Evolutionary conservation across 1,140 invertebrate species (phyloP), one percentile per base, ranked within the genome.

Genomic region (Phenacoccus solenopsis): DNA sequence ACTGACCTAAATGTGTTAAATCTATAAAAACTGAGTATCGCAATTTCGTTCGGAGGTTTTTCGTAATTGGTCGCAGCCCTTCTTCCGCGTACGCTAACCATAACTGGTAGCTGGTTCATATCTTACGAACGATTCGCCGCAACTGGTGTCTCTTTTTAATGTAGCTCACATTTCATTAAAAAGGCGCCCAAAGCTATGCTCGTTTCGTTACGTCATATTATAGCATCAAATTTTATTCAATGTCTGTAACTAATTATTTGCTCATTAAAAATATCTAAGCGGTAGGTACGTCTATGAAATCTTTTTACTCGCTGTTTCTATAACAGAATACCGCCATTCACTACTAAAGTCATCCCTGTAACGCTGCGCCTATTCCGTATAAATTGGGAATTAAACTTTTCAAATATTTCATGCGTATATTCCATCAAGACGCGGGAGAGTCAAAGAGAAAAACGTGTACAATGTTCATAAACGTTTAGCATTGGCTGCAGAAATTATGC

Each of bases 201-300:
- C 38, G 16, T 49, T 49, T 49, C 38, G 38, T 49, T 49, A 49
- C 38, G 16, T 49, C 38, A 49, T 49, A 49, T 49, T 49, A 49
- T 49, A 49, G 16, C 38, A 49, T 49, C 38, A 49, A 49, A 49
- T 49, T 49, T 49, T 49, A 49, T 49, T 49, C 38, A 49, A 49
- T 49, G 38, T 49, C 38, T 49, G 38, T 49, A 49, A 49, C 38
- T 49, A 49, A 49, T 49, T 49, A 49, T 49, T 49, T 49, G 38
- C 38, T 49, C 38, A 49, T 49, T 49, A 49, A 49, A 49, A 49
- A 49, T 49, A 49, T 49, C 38, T 49, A 49, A 49, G 38, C 38
- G 38, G 38, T 49, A 49, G 38, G 38, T 49, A 49, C 38, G 16
- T 49, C 38, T 49, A 49, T 9, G 38, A 49, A 49, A 49, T n/a